Base-by-base conservation (phyloP, 1,140 invertebrate genomes). In the Teleogryllus occipitalis region DNA sequence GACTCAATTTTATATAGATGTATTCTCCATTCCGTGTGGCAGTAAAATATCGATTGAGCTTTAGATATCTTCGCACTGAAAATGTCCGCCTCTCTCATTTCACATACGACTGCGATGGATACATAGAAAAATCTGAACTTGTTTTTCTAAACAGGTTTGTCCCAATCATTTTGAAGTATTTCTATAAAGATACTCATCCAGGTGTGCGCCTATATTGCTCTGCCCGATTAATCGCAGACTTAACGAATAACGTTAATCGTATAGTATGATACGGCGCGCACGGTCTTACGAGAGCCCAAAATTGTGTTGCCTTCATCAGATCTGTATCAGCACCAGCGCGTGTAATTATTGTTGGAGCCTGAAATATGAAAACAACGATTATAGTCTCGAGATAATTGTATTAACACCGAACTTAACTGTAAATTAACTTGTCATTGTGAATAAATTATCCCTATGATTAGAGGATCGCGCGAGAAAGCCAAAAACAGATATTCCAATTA, bases 381-480 rank as follows among this genome's bases (percentile, higher is more conserved):
- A 65, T 65, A 65, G 18, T 18, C 54, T 18, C 54, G 54, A 65
- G 54, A 65, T 65, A 65, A 65, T 65, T 65, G 54, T 65, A 65
- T 65, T 65, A 65, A 65, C 54, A 65, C 54, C 54, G 18, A 18
- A 65, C 54, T 65, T 65, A 65, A 65, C 54, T 65, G 10, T 65
- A 65, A 65, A 65, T 65, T 65, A 65, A 14, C 54, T 65, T 65
- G 54, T 65, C 54, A 65, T 65, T 65, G 54, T 65, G 54, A 65
- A 65, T 65, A 65, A 65, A 65, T 65, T 65, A 65, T 65, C 54
- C 54, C 54, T 65, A 65, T 65, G 54, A 65, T 65, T 65, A 65
- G 54, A 65, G 18, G 10, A 65, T 65, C 54, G 54, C 54, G 10
- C 18, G 54, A 65, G 54, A 65, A 65, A 18, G 54, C 54, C 54